Evolutionary conservation across 1,140 invertebrate genomes (phyloP), one percentile per base, ranked within the genome.

Genomic region (Anthonomus grandis): DNA sequence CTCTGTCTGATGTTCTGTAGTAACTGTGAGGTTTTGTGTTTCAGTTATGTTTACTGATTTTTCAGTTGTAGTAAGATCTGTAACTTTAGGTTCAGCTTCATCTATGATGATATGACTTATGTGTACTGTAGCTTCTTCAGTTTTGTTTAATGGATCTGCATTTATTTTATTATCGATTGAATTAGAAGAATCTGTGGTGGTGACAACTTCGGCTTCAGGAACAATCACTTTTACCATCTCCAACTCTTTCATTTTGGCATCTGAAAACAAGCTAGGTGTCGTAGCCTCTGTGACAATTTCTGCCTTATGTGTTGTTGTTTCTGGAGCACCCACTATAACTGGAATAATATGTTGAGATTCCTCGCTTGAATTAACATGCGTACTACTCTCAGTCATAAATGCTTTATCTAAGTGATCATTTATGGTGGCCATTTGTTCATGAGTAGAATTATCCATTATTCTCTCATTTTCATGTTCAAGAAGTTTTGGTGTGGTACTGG

Each of bases 381-480:
- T 3, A 22, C 22, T 45, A 31, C 18, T 47, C 12, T 44, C 41
- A 8, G 9, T 18, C 8, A 10, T 18, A 38, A 44, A 21, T 44
- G 8, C 41, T 22, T 44, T 2, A 21, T 21, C 18, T 19, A 15
- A 17, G n/a, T 47, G 24, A 47, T 47, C 45, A 12, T 25, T 13
- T 15, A 31, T 21, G 6, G n/a, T 10, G 18, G 39, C 4, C 3
- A 12, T 8, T 1, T 38, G 4, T 22, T 48, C 19, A 24, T 56
- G 49, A 17, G 39, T 22, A 8, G 1, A 63, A 15, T 74, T 60
- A 54, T 72, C 65, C 3, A 63, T 21, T 10, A 48, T 60, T 10
- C 63, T 66, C 60, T 69, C 65, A 5, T 63, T 55, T 65, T 68
- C 60, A 17, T 63, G 1, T 24, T 53, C 25, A 8, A 65, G 60